Evolutionary conservation across 2,797 vertebrate species (phyloP), one percentile per base, ranked within the genome.

Genomic region (Phoebastria nigripes): DNA sequence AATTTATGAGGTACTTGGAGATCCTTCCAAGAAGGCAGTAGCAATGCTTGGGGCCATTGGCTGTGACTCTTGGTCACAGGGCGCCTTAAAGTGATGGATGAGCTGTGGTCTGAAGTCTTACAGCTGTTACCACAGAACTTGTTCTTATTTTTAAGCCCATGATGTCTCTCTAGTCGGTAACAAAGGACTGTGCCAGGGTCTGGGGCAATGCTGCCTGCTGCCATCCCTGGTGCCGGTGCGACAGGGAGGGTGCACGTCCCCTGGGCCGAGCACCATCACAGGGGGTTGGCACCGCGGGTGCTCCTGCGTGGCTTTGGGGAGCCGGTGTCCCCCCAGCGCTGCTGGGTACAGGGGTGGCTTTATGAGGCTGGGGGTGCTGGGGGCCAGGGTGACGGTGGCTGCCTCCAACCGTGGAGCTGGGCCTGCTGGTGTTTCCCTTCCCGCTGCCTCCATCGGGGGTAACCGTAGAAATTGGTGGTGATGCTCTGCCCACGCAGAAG

Each of bases 341-440:
- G 56, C 33, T 4, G 37, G 39, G 39, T 1, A 13, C 62, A 25
- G 58, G 19, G 35, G 12, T 39, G 74, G 35, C 39, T 73, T 56
- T 44, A 9, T 4, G 6, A 28, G 69, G 44, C 49, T 49, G n/a
- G 15, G 8, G 2, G 2, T 51, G 41, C 26, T 29, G 59, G 20
- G 31, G 7, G 11, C 14, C 2, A 8, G 15, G 29, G 8, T 37
- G 41, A 20, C 3, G 22, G 37, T 16, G 44, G 25, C 70, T 51
- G 59, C 11, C 15, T 11, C 72, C 3, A 2, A 8, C 12, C 0
- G 2, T 4, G 4, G 2, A 26, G 66, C 74, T 35, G 42, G 24
- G 37, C 66, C 47, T 52, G 44, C 28, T 4, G 1, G 15, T 7
- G 5, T 41, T 49, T 42, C 47, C 24, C 35, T 63, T 72, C 80